A percentile compares a stretch with the other conserved stretches of the same genome.
These are phyloP conservation scores for Crax fasciolata DNA, from an alignment of 2,797 vertebrate genomes.

Conservation along the genomic window DNA sequence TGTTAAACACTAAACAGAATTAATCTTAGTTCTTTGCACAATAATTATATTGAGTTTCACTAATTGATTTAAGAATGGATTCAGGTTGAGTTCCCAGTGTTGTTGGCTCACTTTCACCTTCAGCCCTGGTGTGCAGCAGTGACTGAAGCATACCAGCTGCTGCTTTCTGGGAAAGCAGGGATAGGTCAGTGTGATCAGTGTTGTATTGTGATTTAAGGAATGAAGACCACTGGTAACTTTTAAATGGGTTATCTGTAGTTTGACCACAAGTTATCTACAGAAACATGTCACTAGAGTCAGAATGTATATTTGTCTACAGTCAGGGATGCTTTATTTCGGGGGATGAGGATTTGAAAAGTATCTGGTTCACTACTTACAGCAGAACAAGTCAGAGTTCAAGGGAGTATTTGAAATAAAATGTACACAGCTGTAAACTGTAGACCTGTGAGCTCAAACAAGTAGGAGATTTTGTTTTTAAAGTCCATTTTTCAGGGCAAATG, in stretches of 20 bases:
- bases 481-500: not conserved
- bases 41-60: not conserved
- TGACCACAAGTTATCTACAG: not conserved
- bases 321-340: not conserved
- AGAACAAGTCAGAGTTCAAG: not conserved
- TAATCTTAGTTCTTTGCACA: not conserved
- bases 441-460: not conserved
- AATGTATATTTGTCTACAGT: too few relatives aligned
- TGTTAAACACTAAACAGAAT: not conserved
- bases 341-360: not conserved
- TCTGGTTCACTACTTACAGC: not conserved
- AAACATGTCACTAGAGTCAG: too few relatives aligned
- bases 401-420: not conserved
- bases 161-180: not conserved
- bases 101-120: not conserved
- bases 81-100: not conserved
- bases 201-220: not conserved
- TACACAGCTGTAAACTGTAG: not conserved
- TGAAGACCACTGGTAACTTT: not conserved
- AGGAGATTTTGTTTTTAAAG: not conserved
- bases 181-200: accelerated
- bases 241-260: not conserved
- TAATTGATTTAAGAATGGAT: not conserved
- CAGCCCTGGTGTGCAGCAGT: not conserved
- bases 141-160: not conserved